Evolutionary conservation across 2,888 invertebrate species (phyloP).

Genomic region (Crepidodera aurea): DNA sequence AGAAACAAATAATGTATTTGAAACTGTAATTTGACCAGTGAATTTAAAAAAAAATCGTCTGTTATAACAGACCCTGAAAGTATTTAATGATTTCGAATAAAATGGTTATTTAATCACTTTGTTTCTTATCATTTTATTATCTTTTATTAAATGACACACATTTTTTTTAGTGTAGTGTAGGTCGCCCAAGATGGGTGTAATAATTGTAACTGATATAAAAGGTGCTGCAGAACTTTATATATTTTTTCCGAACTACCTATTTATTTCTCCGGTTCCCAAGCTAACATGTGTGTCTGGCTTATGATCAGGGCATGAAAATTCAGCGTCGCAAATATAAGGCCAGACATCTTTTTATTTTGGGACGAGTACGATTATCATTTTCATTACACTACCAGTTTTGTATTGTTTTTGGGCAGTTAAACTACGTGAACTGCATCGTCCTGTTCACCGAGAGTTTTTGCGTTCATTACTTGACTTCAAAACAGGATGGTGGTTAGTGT

Average conservation of each 20-base stretch:
- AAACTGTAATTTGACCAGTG: no score
- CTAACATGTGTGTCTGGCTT: constrained; percentile 7
- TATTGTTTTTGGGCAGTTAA: constrained; percentile 47
- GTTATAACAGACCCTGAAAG: no score
- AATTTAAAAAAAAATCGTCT: no score
- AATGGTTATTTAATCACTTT: no score
- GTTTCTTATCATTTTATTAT: no score
- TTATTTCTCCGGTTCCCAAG: constrained; percentile 20
- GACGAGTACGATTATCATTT: constrained; percentile 39
- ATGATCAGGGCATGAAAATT: constrained; percentile 40
- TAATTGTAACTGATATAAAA: not conserved
- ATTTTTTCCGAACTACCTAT: not conserved
- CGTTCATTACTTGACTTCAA: constrained; percentile 23
- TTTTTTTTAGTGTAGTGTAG: no score
- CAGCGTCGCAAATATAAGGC: constrained; percentile 44
- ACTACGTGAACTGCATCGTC: constrained; percentile 43
- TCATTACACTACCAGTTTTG: constrained; percentile 47
- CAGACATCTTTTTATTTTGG: constrained; percentile 50
- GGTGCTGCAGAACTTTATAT: not conserved
- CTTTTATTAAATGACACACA: no score
- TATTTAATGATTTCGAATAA: no score
- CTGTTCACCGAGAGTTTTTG: constrained; percentile 29
- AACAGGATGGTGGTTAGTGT: constrained; percentile 22
- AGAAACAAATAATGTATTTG: no score
- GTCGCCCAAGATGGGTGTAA: no score